These are phyloP conservation scores for Ephialtes manifestator DNA, from an alignment of 2,888 invertebrate species.

Conservation along the genomic window DNA sequence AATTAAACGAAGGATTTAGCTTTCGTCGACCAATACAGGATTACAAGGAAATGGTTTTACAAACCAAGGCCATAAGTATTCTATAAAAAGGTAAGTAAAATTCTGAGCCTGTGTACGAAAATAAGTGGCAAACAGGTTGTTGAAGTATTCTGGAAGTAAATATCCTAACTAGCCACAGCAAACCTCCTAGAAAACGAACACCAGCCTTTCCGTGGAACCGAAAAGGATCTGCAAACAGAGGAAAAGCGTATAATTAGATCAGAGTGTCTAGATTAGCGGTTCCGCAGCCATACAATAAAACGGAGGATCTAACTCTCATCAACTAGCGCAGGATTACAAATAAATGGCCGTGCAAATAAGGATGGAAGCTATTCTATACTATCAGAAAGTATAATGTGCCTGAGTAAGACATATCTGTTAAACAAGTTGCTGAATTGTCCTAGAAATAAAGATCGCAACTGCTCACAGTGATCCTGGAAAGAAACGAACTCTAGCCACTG, in stretches of 20 bases:
- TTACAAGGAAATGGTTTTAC: background rate
- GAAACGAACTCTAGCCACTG: slow-evolving; percentile 32
- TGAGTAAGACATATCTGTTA: background rate
- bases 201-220: slow-evolving; percentile 35
- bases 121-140: background rate
- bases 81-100: background rate
- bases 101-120: no score
- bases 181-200: background rate
- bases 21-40: no score
- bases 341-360: background rate
- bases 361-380: background rate
- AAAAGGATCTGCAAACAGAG: slow-evolving; percentile 28
- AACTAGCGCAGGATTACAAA: background rate
- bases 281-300: slow-evolving; percentile 47
- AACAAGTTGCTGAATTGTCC: background rate
- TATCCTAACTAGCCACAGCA: slow-evolving; percentile 14
- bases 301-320: background rate
- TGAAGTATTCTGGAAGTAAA: background rate
- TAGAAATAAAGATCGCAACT: background rate
- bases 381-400: background rate
- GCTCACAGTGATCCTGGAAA: background rate
- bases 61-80: background rate
- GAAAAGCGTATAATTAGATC: slow-evolving; percentile 7
- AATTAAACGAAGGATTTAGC: no score
- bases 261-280: slow-evolving; percentile 70